Conservation (phyloP, 2,797 vertebrate species). For the Sebastes steindachneri region DNA sequence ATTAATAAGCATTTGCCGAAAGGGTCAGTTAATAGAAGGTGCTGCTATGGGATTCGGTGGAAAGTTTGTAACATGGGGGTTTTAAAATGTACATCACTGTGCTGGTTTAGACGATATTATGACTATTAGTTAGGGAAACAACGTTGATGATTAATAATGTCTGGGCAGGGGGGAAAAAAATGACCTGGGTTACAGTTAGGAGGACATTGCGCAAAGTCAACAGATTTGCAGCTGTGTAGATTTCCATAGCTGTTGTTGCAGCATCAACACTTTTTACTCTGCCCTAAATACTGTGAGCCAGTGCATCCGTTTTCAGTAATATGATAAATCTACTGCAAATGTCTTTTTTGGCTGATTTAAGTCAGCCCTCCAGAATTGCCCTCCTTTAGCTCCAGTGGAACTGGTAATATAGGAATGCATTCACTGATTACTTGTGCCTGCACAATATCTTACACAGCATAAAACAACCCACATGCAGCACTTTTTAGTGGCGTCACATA, state of each 20-base stretch:
- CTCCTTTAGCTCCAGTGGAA: neutral
- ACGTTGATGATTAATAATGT: constrained; percentile 8
- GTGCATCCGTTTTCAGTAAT: neutral
- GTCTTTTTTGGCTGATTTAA: neutral
- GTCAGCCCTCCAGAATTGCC: neutral
- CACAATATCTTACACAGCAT: neutral
- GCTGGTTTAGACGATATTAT: neutral
- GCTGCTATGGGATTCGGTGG: neutral
- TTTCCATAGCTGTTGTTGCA: neutral
- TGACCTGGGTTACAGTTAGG: neutral
- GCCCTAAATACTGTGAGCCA: neutral
- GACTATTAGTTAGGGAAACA: neutral
- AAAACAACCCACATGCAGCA: neutral
- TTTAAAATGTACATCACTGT: neutral
- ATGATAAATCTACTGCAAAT: neutral
- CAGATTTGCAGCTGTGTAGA: neutral
- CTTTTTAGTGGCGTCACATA: neutral
- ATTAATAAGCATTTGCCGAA: neutral
- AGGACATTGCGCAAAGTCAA: constrained; percentile 18
- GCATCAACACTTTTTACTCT: constrained; percentile 17
- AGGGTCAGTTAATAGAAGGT: neutral
- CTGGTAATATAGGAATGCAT: neutral
- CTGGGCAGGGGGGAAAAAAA: neutral
- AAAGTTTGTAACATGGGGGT: neutral
- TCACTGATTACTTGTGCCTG: neutral